Base-by-base conservation (phyloP, 1,140 invertebrate species). In the Agraylea sexmaculata region DNA sequence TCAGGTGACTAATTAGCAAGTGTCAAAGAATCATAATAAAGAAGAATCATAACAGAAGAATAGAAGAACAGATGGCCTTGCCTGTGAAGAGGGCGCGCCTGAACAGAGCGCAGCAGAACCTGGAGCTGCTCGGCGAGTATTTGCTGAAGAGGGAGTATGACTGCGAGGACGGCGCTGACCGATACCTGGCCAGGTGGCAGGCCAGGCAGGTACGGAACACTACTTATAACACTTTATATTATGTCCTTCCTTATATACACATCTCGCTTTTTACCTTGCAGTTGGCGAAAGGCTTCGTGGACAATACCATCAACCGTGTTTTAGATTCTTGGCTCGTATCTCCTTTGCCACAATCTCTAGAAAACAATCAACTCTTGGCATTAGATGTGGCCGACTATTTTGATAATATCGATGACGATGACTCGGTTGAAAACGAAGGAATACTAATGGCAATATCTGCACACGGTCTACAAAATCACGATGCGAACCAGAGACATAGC, bases 231-330 rank as follows among this genome's bases (percentile, higher is more conserved):
- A 5, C 6, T 37, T 37, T 37, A 6, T 37, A 22, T 25, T 22
- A 16, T 18, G 6, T 23, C 13, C 19, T 8, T 37, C 25, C 13
- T 23, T 37, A 12, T 25, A 37, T 15, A 6, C 13, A 7, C 7
- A 6, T 15, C 6, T 32, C 13, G 30, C 8, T 32, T 32, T 8
- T 32, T 18, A 36, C 8, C 45, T 62, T 55, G 37, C 60, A 68
- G 65, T 57, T 78, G 42, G 74, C 73, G 2, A 76, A 75, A 59
- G 74, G 76, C 35, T 76, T 73, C 57, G 66, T 82, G 22, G 79
- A 83, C 49, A 83, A 83, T 58, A 74, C 72, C 12, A 77, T 82
- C 40, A 83, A 83, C 47, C 66, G 66, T 47, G 69, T 80, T 15
- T 51, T 81, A 29, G 78, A 80, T 52, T 70, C 68, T 25, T 77